phyloP scores from a whole-genome alignment of 2,113 vertebrate genomes.

The Trichechus manatus region DNA sequence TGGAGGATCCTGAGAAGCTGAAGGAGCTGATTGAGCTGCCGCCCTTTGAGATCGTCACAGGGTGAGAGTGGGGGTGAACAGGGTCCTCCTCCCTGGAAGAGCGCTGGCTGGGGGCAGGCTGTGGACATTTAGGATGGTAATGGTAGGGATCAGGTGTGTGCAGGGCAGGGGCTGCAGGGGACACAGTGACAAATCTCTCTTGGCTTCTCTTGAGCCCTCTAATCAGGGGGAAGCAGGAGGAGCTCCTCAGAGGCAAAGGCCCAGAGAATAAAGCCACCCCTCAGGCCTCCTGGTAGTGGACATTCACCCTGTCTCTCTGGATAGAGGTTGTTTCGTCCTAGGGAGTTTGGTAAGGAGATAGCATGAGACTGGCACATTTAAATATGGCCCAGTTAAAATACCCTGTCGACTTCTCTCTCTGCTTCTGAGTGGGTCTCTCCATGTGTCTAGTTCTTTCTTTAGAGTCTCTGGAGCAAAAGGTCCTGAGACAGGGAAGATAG shows the following conservation, averaged over 20 bases:
- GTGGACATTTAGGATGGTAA: neutral
- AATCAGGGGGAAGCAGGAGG: neutral
- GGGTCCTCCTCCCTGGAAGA: neutral
- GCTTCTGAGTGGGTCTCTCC: neutral
- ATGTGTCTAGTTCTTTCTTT: neutral
- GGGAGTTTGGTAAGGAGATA: neutral
- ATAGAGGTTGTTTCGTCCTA: neutral
- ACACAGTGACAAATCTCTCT: neutral
- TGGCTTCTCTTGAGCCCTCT: neutral
- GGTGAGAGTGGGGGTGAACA: conserved; percentile 86
- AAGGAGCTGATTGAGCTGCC: conserved; percentile 91
- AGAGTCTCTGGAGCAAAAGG: neutral
- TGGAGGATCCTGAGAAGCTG: conserved; percentile 85
- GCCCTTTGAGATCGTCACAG: conserved; percentile 94
- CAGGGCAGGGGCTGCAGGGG: neutral
- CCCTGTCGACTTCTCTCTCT: neutral
- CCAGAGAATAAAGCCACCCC: neutral
- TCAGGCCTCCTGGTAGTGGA: neutral
- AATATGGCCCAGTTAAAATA: neutral
- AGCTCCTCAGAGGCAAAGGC: neutral
- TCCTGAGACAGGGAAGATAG: neutral
- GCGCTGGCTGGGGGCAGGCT: neutral
- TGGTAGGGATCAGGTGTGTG: neutral
- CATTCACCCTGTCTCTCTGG: neutral
- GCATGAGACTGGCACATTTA: neutral